phyloP scores from a whole-genome alignment of 1,140 invertebrate genomes.

The Muscidifurax raptorellus region DNA sequence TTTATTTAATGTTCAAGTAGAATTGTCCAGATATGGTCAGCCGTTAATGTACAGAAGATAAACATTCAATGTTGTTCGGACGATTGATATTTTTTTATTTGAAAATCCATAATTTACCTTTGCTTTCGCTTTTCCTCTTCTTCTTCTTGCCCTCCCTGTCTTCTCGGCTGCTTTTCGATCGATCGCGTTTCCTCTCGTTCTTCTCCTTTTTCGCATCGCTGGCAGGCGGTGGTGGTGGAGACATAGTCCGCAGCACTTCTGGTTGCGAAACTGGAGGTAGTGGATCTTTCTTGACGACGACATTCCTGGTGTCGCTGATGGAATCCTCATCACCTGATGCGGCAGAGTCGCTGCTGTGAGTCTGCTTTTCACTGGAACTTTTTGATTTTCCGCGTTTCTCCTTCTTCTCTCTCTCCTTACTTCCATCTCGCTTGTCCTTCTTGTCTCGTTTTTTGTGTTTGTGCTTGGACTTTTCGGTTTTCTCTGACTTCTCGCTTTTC shows the following conservation, averaged over 20 bases:
- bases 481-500: conserved; percentile 67
- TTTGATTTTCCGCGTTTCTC: conserved; percentile 71
- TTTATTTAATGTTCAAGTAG: not conserved
- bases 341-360: conserved; percentile 71
- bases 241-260: conserved; percentile 54
- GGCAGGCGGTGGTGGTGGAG: conserved; percentile 44
- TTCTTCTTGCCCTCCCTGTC: conserved; percentile 66
- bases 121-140: conserved; percentile 77
- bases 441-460: conserved; percentile 76
- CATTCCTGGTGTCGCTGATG: conserved; percentile 55
- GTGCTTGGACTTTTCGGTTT: conserved; percentile 73
- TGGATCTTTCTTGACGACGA: conserved; percentile 58
- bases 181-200: conserved; percentile 61
- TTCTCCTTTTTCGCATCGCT: conserved; percentile 60
- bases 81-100: not conserved
- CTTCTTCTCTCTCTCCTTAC: conserved; percentile 73
- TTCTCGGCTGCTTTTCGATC: conserved; percentile 62
- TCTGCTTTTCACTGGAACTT: conserved; percentile 64
- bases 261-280: conserved; percentile 50
- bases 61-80: not conserved
- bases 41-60: not conserved
- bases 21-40: not conserved
- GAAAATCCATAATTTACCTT: conserved; percentile 67
- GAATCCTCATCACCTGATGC: conserved; percentile 68
- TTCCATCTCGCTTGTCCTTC: conserved; percentile 77